These are phyloP conservation scores for Parnassius apollo DNA, from an alignment of 2,888 invertebrate species.

Conservation along the genomic window DNA sequence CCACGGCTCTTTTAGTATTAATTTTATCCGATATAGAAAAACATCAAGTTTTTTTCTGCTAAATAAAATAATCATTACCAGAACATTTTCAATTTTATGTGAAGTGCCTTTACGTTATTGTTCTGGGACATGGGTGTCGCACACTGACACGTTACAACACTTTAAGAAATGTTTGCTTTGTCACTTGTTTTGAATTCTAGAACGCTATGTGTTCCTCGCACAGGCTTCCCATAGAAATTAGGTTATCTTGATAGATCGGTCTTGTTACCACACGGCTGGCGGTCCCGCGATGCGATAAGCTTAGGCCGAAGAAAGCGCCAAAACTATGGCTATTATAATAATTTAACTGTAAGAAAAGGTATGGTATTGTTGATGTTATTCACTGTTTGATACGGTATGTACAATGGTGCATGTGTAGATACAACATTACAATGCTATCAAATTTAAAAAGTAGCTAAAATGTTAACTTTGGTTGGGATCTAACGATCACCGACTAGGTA, in stretches of 20 bases:
- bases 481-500: too few relatives aligned
- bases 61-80: too few relatives aligned
- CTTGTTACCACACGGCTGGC: slow-evolving; percentile 44
- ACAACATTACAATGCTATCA: too few relatives aligned
- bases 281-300: slow-evolving; percentile 37
- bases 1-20: too few relatives aligned
- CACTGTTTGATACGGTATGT: too few relatives aligned
- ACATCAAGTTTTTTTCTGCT: too few relatives aligned
- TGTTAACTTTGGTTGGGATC: too few relatives aligned
- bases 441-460: too few relatives aligned
- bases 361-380: too few relatives aligned
- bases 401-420: too few relatives aligned
- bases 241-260: slow-evolving; percentile 77
- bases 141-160: slow-evolving; percentile 22
- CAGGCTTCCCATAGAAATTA: slow-evolving; percentile 64
- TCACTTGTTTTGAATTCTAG: slow-evolving; percentile 32
- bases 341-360: slow-evolving; percentile 5
- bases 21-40: too few relatives aligned
- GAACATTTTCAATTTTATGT: background rate
- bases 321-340: background rate
- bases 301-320: slow-evolving; percentile 20
- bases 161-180: slow-evolving; percentile 42
- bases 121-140: background rate
- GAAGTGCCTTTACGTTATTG: background rate
- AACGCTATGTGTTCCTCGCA: slow-evolving; percentile 46